Evolutionary conservation across 2,888 invertebrate genomes (phyloP).

Genomic region (Pomacea canaliculata): DNA sequence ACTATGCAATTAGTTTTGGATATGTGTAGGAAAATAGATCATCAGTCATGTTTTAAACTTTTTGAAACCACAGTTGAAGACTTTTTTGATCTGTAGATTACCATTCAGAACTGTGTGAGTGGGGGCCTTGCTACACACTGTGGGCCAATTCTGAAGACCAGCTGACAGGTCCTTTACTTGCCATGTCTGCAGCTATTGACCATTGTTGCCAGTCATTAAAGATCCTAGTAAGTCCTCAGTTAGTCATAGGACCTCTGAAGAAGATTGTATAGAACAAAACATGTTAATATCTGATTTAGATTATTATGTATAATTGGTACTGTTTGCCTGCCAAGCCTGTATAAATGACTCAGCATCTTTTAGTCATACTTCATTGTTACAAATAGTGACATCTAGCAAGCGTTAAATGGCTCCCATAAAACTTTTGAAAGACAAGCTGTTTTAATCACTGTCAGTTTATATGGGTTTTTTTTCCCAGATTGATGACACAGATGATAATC

Average conservation of each 20-base stretch:
- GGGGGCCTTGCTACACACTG: constrained; percentile 76
- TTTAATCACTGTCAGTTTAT: no score
- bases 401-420: no score
- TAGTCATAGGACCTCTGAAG: neutral
- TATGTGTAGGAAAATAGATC: no score
- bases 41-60: no score
- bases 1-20: no score
- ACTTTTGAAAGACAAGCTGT: no score
- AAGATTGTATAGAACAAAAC: neutral
- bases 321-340: no score
- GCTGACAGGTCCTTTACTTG: constrained; percentile 55
- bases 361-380: no score
- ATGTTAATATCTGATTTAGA: neutral
- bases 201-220: constrained; percentile 57
- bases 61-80: no score
- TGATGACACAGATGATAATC: constrained; percentile 62
- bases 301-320: neutral
- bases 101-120: constrained; percentile 71
- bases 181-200: constrained; percentile 65
- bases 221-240: constrained; percentile 56
- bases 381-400: no score
- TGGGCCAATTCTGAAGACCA: constrained; percentile 76
- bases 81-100: constrained; percentile 43
- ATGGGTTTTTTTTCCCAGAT: constrained; percentile 46
- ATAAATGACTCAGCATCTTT: no score